Percentiles rank a stretch among this genome's conserved stretches.
Conservation (phyloP, 2,888 invertebrate genomes). For the Punctoribates punctum region DNA sequence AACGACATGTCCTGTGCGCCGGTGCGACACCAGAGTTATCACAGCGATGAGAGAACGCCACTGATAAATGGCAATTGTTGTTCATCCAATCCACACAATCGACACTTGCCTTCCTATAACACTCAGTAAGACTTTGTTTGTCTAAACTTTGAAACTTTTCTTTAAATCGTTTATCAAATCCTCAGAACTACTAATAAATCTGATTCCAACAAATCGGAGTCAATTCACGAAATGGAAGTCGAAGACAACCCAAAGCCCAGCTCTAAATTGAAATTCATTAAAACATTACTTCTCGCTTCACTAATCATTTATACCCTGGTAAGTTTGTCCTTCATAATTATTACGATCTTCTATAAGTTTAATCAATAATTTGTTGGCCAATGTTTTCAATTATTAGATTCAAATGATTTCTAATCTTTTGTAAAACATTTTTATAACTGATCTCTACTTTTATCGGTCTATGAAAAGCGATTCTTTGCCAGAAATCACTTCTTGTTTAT, state of each 20-base stretch:
- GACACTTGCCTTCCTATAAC: slow-evolving; percentile 23
- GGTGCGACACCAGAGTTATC: slow-evolving; percentile 23
- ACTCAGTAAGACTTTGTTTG: slow-evolving; percentile 25
- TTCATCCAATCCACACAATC: slow-evolving; percentile 33
- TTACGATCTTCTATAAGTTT: background rate
- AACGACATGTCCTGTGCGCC: slow-evolving; percentile 10
- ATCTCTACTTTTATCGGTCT: too few species aligned
- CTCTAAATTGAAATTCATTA: slow-evolving; percentile 33
- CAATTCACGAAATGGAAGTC: slow-evolving; percentile 9
- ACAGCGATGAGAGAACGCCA: slow-evolving; percentile 7
- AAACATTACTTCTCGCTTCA: slow-evolving; percentile 3
- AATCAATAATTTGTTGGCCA: too few species aligned
- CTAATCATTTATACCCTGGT: slow-evolving; percentile 42
- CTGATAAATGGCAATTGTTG: slow-evolving; percentile 32
- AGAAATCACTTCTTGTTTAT: too few species aligned
- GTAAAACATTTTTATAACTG: too few species aligned
- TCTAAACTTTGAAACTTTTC: slow-evolving; percentile 28
- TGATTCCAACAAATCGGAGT: slow-evolving; percentile 13
- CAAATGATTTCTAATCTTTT: too few species aligned
- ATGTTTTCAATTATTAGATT: too few species aligned
- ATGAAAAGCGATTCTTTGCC: too few species aligned
- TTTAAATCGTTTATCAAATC: slow-evolving; percentile 8
- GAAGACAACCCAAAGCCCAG: slow-evolving; percentile 8
- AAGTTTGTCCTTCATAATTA: background rate
- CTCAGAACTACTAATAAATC: background rate